A percentile compares a stretch with the other conserved stretches of the same genome.
phyloP scores from a whole-genome alignment of 2,888 invertebrate genomes.

The Pecten maximus region DNA sequence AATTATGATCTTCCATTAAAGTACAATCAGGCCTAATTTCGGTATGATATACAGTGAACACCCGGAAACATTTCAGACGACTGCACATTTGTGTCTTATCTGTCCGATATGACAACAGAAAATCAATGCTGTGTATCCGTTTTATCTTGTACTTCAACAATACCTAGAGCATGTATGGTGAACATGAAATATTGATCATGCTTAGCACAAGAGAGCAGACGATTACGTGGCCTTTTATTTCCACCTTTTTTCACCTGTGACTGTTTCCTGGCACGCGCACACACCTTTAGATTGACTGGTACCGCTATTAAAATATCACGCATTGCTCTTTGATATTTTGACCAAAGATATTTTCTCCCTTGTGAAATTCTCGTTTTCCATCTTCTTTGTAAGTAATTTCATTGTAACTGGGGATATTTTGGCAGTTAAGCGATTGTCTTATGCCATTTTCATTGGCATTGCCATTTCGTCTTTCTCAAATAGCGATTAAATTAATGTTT shows the following conservation, averaged over 20 bases:
- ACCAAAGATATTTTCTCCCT: not conserved
- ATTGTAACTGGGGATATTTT: too few species aligned
- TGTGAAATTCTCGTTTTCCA: not conserved
- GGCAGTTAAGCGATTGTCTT: too few species aligned
- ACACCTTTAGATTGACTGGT: not conserved
- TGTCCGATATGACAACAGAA: not conserved
- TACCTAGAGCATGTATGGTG: not conserved
- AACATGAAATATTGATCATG: not conserved
- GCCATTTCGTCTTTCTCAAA: too few species aligned
- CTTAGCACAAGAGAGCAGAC: not conserved
- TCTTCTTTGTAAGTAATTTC: not conserved
- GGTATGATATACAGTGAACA: not conserved
- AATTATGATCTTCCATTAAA: not conserved
- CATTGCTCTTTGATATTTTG: not conserved
- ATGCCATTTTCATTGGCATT: too few species aligned
- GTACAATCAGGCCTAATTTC: not conserved
- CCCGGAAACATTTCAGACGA: not conserved
- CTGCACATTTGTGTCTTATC: not conserved
- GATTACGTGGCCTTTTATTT: not conserved
- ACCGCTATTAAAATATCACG: not conserved
- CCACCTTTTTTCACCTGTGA: not conserved
- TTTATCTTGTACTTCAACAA: not conserved
- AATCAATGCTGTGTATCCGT: not conserved
- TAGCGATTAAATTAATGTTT: too few species aligned
- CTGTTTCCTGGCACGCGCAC: not conserved